A percentile compares a stretch with the other conserved stretches of the same genome.
These are phyloP conservation scores for Melanostigma gelatinosum DNA, from an alignment of 2,113 vertebrate genomes.

Conservation along the genomic window DNA sequence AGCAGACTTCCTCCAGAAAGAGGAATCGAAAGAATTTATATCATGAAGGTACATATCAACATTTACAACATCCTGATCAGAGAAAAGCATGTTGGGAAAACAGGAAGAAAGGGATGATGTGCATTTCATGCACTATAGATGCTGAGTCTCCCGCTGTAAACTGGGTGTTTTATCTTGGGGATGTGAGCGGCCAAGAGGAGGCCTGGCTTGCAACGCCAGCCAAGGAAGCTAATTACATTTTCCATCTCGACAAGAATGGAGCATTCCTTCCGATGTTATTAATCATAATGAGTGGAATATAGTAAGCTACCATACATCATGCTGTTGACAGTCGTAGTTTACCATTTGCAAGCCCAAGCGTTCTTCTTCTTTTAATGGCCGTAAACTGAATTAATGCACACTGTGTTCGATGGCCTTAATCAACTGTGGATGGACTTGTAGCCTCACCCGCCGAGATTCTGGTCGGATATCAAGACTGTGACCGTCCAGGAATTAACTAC, in stretches of 20 bases:
- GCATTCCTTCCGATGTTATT: slow-evolving; percentile 82
- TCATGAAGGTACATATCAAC: not conserved
- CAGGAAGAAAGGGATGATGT: slow-evolving; percentile 16
- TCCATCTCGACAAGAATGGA: slow-evolving; percentile 80
- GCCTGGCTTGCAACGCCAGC: slow-evolving; percentile 70
- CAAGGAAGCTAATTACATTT: slow-evolving; percentile 83
- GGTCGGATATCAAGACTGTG: slow-evolving; percentile 46
- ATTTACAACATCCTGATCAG: not conserved
- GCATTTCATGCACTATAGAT: slow-evolving; percentile 15
- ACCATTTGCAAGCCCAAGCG: slow-evolving; percentile 80
- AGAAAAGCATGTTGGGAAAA: not conserved
- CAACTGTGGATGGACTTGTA: slow-evolving; percentile 73
- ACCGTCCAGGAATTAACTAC: slow-evolving; percentile 27
- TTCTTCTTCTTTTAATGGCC: slow-evolving; percentile 79
- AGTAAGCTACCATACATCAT: slow-evolving; percentile 83
- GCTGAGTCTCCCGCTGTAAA: slow-evolving; percentile 54
- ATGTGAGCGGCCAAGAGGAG: slow-evolving; percentile 61
- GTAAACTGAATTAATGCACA: slow-evolving; percentile 77
- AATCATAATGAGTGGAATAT: slow-evolving; percentile 85
- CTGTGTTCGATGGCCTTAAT: slow-evolving; percentile 62
- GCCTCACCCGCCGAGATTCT: slow-evolving; percentile 49
- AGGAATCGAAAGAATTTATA: not conserved
- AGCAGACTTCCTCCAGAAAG: not conserved
- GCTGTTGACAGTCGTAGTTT: slow-evolving; percentile 76
- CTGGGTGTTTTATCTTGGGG: slow-evolving; percentile 64